A percentile compares a stretch with the other conserved stretches of the same genome.
Evolutionary conservation across 2,888 invertebrate species (phyloP).

Genomic region (Oscheius sp.): DNA sequence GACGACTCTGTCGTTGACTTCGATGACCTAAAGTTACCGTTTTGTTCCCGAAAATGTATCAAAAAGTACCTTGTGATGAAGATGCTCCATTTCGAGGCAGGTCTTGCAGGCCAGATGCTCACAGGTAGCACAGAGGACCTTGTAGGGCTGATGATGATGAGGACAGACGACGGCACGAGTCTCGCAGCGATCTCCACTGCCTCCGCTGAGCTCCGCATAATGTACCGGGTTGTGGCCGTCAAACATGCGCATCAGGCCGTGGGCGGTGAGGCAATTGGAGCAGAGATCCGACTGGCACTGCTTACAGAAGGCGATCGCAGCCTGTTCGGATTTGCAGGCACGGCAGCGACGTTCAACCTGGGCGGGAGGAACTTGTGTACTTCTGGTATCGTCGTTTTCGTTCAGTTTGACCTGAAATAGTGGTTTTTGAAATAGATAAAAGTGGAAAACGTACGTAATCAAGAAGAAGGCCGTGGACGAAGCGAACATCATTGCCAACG

Average conservation of each 20-base stretch:
- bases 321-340: conserved; percentile 93
- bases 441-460: conserved; percentile 76
- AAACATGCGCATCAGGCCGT: conserved; percentile 95
- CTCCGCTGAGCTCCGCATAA: conserved; percentile 49
- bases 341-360: conserved; percentile 82
- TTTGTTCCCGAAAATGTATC: neutral
- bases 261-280: conserved; percentile 92
- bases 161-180: conserved; percentile 54
- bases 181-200: conserved; percentile 40
- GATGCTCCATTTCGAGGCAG: conserved; percentile 51
- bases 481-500: conserved; percentile 71
- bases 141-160: conserved; percentile 48
- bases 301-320: conserved; percentile 89
- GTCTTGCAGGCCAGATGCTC: conserved; percentile 58
- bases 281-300: conserved; percentile 95
- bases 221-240: conserved; percentile 81
- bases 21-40: conserved; percentile 46
- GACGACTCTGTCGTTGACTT: conserved; percentile 49
- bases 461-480: conserved; percentile 83
- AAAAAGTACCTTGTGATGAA: conserved; percentile 45
- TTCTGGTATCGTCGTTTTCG: conserved; percentile 42
- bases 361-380: neutral
- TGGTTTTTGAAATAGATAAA: neutral
- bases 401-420: conserved; percentile 51
- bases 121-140: conserved; percentile 56